These are phyloP conservation scores for Passer domesticus DNA, from an alignment of 2,113 vertebrate genomes.

Conservation along the genomic window DNA sequence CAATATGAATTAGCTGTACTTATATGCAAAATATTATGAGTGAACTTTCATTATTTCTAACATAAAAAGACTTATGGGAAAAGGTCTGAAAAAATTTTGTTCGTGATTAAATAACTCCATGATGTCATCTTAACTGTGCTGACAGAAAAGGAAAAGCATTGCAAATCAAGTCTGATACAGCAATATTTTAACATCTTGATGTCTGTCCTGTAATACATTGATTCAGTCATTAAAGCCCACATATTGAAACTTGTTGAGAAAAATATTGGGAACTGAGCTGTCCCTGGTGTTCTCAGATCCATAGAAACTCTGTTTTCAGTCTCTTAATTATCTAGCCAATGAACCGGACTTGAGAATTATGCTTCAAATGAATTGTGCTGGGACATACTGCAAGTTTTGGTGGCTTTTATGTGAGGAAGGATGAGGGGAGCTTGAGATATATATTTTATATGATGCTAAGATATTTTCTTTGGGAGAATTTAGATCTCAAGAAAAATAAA, in stretches of 20 bases:
- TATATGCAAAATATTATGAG: background rate
- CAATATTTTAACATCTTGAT: constrained; percentile 53
- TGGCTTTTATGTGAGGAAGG: background rate
- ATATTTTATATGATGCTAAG: background rate
- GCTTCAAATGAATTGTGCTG: background rate
- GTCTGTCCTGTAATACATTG: constrained; percentile 6
- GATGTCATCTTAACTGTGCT: background rate
- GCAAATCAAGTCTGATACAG: constrained; percentile 30
- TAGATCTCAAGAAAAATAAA: background rate
- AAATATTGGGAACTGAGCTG: constrained; percentile 18
- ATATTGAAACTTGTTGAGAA: background rate
- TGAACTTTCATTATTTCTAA: constrained; percentile 54
- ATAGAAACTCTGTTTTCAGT: background rate
- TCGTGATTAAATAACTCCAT: constrained; percentile 34
- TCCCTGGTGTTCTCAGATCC: background rate
- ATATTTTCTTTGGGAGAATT: background rate
- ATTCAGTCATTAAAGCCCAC: constrained; percentile 26
- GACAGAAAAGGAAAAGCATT: constrained; percentile 32
- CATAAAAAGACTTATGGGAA: constrained; percentile 20
- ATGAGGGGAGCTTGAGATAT: background rate
- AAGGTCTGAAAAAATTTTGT: constrained; percentile 17
- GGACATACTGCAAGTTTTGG: background rate
- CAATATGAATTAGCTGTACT: constrained; percentile 31
- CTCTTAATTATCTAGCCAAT: constrained; percentile 1
- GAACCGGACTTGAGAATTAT: background rate